Percentiles rank a stretch among this genome's conserved stretches.
These are phyloP conservation scores for Orchesellides sinensis DNA, from an alignment of 2,888 invertebrate species.

Conservation along the genomic window DNA sequence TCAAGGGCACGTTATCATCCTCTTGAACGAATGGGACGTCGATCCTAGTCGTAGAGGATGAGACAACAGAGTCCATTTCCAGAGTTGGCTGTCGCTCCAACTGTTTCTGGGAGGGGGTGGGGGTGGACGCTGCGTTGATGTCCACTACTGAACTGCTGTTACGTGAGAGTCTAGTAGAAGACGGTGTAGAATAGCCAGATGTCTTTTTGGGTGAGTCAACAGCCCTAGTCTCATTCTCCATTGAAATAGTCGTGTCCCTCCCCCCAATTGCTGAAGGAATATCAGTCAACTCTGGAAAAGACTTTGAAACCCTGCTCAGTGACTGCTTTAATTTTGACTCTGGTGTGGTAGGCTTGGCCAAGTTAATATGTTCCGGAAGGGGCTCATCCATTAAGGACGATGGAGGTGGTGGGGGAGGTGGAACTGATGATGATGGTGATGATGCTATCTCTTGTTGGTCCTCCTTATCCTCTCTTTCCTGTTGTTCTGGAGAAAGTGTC, in stretches of 20 bases:
- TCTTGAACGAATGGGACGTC: not conserved
- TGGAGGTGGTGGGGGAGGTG: not conserved
- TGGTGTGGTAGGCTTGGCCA: constrained; percentile 22
- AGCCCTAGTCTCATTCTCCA: constrained; percentile 29
- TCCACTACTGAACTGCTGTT: constrained; percentile 1
- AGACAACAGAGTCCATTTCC: constrained; percentile 30
- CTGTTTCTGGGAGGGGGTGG: not conserved
- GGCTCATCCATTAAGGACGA: constrained; percentile 32
- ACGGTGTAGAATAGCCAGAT: not conserved
- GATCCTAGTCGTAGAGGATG: not conserved
- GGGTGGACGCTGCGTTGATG: not conserved
- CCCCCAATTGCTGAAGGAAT: not conserved
- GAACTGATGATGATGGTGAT: no score
- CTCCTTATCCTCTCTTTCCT: not conserved
- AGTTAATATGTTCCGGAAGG: constrained; percentile 11
- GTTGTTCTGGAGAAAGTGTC: not conserved
- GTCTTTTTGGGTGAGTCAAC: constrained; percentile 2
- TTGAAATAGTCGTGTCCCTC: constrained; percentile 4
- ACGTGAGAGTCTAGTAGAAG: not conserved
- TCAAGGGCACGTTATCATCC: constrained; percentile 19
- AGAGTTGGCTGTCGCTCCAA: constrained; percentile 1
- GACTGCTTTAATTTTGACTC: not conserved
- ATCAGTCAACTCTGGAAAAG: constrained; percentile 5
- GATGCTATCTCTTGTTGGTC: no score
- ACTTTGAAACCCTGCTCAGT: constrained; percentile 3